Percentiles rank a stretch among this genome's conserved stretches.
Conservation (phyloP, 2,113 vertebrate species). For the Sinocyclocheilus anophthalmus region DNA sequence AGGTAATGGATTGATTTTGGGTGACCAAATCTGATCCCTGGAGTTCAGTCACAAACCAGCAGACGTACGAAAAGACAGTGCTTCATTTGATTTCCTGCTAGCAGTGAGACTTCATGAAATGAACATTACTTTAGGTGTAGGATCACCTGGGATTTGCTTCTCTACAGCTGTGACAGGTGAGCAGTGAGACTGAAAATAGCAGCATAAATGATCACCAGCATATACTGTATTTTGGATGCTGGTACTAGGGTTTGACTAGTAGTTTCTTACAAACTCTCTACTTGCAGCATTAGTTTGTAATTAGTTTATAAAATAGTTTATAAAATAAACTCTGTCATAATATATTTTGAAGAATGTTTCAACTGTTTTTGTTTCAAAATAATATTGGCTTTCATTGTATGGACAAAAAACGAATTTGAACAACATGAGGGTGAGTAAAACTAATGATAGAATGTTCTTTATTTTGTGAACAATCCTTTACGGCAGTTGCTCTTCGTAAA, state of each 20-base stretch:
- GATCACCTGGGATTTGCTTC: constrained; percentile 22
- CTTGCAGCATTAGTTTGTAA: neutral
- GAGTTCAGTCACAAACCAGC: neutral
- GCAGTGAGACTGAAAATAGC: neutral
- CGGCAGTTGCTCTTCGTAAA: too few species aligned
- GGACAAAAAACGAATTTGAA: too few species aligned
- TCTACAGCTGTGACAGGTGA: constrained; percentile 19
- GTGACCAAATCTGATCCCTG: constrained; percentile 6
- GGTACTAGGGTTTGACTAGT: neutral
- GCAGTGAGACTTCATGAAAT: constrained; percentile 3
- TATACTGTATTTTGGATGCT: neutral
- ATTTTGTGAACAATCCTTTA: too few species aligned
- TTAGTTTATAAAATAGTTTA: neutral
- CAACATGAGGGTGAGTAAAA: too few species aligned
- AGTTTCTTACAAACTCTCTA: neutral
- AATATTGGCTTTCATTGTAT: neutral
- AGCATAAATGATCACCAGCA: neutral
- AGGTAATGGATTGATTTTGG: constrained; percentile 26
- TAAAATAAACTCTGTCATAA: neutral
- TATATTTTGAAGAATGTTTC: too few species aligned
- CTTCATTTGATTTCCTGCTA: constrained; percentile 16
- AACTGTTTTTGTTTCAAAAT: neutral
- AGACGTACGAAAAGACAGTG: neutral
- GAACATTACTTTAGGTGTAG: neutral
- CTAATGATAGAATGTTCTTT: too few species aligned